Base-by-base conservation (phyloP, 2,888 invertebrate species). In the Dyspetes luteomarginatus region DNA sequence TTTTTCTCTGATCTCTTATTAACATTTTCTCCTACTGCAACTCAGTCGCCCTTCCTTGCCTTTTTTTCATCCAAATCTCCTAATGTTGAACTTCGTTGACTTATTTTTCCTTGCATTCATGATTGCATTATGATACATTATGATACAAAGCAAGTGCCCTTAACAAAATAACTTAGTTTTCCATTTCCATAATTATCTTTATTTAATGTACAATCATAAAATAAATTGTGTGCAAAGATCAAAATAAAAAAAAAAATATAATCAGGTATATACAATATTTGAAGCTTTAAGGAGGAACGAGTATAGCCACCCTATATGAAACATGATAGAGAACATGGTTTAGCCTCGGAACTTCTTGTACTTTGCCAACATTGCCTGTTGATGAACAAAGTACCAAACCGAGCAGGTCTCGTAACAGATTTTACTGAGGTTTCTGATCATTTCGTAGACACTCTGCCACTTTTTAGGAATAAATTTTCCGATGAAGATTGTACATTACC, bases 121-220 rank as follows among this genome's bases (percentile, higher is more conserved):
- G 85, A 88, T 89, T 89, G 62, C 86, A 86, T 89, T 89, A 88
- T 89, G 52, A 89, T 88, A 90, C 86, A 82, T 92, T 93, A 93
- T 93, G 92, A 92, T 93, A 93, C 93, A 93, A 93, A 94, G 93
- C 94, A 94, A 94, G 93, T 93, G 92, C 93, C 94, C 93, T 94
- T 93, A 91, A 93, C 93, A 93, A 93, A 93, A 93, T 93, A 94
- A 94, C 93, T 93, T 93, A 93, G 91, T 92, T 91, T 90, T 92
- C 93, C 93, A 93, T 93, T 90, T 89, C 60, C 88, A 89, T 91
- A 91, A 90, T 91, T 89, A 91, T 91, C 89, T 90, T 89, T 91
- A 89, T 90, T 89, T 91, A 91, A 91, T 91, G 87, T 90, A 91
- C 90, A 90, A 90, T 90, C 91, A 91, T 91, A 90, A 90, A 90